Percentiles rank a stretch among this genome's conserved stretches.
Conservation (phyloP, 2,888 invertebrate genomes). For the Melolontha melolontha region DNA sequence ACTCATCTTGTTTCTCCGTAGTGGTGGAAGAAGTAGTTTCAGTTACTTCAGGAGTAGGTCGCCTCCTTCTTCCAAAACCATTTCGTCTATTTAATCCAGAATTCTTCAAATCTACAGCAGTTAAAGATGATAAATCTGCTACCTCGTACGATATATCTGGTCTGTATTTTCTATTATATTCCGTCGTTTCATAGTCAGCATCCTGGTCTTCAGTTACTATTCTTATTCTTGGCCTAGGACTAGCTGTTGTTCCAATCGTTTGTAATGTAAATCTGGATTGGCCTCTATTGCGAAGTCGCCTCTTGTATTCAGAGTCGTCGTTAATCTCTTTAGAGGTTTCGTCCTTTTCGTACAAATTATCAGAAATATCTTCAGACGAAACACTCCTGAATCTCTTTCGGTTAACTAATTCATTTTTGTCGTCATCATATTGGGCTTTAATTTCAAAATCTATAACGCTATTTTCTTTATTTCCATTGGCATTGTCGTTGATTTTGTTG, state of each 20-base stretch:
- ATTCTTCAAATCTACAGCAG: conserved; percentile 65
- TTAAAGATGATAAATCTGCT: conserved; percentile 70
- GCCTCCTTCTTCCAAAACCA: conserved; percentile 24
- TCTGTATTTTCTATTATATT: conserved; percentile 57
- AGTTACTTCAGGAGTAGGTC: conserved; percentile 33
- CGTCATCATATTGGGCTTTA: conserved; percentile 37
- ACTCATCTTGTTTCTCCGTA: conserved; percentile 31
- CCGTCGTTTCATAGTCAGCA: conserved; percentile 53
- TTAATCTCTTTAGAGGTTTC: conserved; percentile 42
- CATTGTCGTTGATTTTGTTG: conserved; percentile 36
- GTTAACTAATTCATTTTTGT: conserved; percentile 16
- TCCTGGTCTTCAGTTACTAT: conserved; percentile 53
- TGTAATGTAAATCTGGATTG: conserved; percentile 53
- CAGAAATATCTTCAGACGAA: conserved; percentile 5
- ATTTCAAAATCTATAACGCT: conserved; percentile 41
- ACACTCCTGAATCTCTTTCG: conserved; percentile 35
- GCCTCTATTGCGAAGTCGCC: conserved; percentile 50
- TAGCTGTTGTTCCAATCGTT: conserved; percentile 42
- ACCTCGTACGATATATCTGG: conserved; percentile 58
- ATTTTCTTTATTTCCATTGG: conserved; percentile 42
- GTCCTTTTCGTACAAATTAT: conserved; percentile 11
- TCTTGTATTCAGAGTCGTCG: conserved; percentile 49
- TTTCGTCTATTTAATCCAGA: conserved; percentile 26
- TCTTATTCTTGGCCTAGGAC: conserved; percentile 42
- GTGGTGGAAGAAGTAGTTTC: conserved; percentile 39